Evolutionary conservation across 1,140 invertebrate genomes (phyloP), one percentile per base, ranked within the genome.

Genomic region (Trissolcus basalis): DNA sequence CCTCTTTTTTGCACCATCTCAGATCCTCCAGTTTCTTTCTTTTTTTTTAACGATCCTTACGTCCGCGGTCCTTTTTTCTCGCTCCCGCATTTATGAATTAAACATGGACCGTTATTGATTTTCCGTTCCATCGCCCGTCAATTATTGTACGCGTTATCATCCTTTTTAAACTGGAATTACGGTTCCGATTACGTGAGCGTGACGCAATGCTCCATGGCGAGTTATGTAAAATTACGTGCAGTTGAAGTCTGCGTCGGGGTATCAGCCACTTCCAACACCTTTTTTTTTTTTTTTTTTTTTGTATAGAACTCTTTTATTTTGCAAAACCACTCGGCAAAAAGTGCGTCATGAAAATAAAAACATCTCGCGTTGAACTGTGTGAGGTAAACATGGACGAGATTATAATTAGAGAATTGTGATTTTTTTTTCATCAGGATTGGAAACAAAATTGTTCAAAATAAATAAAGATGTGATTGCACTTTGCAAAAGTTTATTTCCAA

Each of bases 281-380:
- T 63, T 45, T 53, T 58, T 63, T 75, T 75, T n/a, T n/a, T n/a
- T n/a, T n/a, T n/a, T n/a, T n/a, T n/a, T n/a, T n/a, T n/a, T n/a
- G n/a, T n/a, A n/a, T n/a, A n/a, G n/a, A n/a, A n/a, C n/a, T n/a
- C 68, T 75, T 75, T 59, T 64, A 68, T 69, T 64, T 75, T 74
- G 19, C 19, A 1, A 27, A 27, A 27, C 19, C 19, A 3, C 19
- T 27, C 19, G n/a, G n/a, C 19, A 27, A 27, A 27, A n/a, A n/a
- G n/a, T n/a, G n/a, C n/a, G n/a, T n/a, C n/a, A n/a, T n/a, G n/a
- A n/a, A n/a, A n/a, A n/a, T n/a, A n/a, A n/a, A n/a, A n/a, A n/a
- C n/a, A n/a, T n/a, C n/a, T n/a, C n/a, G n/a, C n/a, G n/a, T n/a
- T n/a, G n/a, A n/a, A n/a, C n/a, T n/a, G n/a, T n/a, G n/a, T n/a